Conservation (phyloP, 2,888 invertebrate genomes). For the Lithophane semibrunnea region DNA sequence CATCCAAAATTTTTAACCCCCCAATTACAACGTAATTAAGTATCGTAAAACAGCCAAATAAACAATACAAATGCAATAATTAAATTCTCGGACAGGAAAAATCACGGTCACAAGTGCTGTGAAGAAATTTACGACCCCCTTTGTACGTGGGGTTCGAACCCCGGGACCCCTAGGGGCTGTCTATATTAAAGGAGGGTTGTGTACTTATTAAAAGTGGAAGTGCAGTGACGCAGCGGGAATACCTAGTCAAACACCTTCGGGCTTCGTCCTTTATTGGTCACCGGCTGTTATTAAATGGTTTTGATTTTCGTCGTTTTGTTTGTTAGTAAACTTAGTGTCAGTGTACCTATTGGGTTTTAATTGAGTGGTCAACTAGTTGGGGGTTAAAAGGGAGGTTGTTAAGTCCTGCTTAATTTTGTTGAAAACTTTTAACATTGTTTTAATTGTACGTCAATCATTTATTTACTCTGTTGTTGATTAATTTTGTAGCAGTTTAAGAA, state of each 20-base stretch:
- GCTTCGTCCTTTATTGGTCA: conserved; percentile 72
- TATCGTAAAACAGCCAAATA: conserved; percentile 59
- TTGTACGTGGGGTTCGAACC: conserved; percentile 72
- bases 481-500: too few species aligned
- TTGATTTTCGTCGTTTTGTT: conserved; percentile 49
- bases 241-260: conserved; percentile 80
- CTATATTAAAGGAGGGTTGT: conserved; percentile 87
- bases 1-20: conserved; percentile 8
- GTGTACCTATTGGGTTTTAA: background rate
- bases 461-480: background rate
- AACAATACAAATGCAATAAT: conserved; percentile 81
- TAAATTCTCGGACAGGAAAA: conserved; percentile 78
- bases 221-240: conserved; percentile 74
- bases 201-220: conserved; percentile 85
- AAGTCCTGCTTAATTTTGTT: background rate
- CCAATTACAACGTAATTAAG: conserved; percentile 60
- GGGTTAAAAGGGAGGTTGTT: background rate
- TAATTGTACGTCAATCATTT: background rate
- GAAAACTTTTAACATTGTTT: background rate
- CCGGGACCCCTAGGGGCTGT: conserved; percentile 80
- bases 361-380: conserved; percentile 1
- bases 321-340: conserved; percentile 20
- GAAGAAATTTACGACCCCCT: conserved; percentile 79
- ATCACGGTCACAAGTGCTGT: conserved; percentile 80
- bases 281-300: conserved; percentile 61